A percentile compares a stretch with the other conserved stretches of the same genome.
Conservation (phyloP, 1,140 invertebrate species). For the Drosophila novamexicana region DNA sequence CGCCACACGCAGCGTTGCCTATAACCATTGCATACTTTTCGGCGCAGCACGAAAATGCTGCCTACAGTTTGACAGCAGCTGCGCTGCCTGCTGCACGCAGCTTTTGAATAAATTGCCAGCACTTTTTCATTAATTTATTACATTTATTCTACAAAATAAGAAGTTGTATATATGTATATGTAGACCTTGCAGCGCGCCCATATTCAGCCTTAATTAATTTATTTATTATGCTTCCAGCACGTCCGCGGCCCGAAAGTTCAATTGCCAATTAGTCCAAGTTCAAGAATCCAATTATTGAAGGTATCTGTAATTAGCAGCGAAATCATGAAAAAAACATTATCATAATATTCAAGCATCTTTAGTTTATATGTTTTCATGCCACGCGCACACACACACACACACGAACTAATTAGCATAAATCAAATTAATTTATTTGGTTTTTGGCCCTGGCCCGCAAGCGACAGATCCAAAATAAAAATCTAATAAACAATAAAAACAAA, state of each 20-base stretch:
- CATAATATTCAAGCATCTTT: constrained; percentile 21
- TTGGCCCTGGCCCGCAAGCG: constrained; percentile 27
- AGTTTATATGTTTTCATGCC: neutral
- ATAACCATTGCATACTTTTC: constrained; percentile 42
- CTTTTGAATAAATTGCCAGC: constrained; percentile 2
- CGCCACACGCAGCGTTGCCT: too few relatives aligned
- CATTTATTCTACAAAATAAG: constrained; percentile 20
- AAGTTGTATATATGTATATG: neutral
- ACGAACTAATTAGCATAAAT: constrained; percentile 70
- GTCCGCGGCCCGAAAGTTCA: constrained; percentile 15
- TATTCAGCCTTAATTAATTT: constrained; percentile 47
- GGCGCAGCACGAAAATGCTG: constrained; percentile 5
- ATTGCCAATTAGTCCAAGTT: constrained; percentile 71
- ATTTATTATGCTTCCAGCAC: constrained; percentile 14
- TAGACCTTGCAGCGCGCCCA: constrained; percentile 26
- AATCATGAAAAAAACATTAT: constrained; percentile 25
- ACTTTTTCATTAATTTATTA: constrained; percentile 22
- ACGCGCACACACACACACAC: constrained; percentile 19
- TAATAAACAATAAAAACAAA: constrained; percentile 12
- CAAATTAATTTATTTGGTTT: constrained; percentile 58
- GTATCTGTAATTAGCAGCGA: constrained; percentile 69
- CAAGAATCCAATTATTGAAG: constrained; percentile 77
- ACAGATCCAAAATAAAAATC: constrained; percentile 26
- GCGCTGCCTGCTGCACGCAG: neutral
- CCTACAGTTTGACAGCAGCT: constrained; percentile 12